phyloP scores from a whole-genome alignment of 2,113 vertebrate genomes.

The Oreocharis arfaki region DNA sequence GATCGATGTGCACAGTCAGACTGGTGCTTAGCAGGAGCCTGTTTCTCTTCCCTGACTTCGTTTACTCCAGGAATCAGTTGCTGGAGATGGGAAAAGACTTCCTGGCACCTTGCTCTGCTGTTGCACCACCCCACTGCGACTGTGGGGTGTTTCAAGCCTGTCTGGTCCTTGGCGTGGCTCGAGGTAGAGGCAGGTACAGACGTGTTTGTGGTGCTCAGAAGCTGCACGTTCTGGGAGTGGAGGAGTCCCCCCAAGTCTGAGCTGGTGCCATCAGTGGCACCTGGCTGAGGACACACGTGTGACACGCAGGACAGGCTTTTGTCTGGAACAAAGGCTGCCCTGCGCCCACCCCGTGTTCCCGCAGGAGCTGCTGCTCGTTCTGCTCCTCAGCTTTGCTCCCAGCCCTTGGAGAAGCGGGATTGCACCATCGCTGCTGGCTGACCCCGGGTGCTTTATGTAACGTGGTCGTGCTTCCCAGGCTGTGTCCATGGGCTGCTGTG shows the following conservation, averaged over 20 bases:
- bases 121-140: not conserved
- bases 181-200: not conserved
- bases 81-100: not conserved
- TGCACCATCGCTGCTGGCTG: not conserved
- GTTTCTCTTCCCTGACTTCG: not conserved
- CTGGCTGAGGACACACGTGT: not conserved
- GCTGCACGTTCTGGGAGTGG: not conserved
- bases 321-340: not conserved
- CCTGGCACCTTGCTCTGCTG: not conserved
- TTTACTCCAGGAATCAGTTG: not conserved
- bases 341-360: rapidly evolving
- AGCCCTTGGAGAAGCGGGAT: not conserved
- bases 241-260: not conserved
- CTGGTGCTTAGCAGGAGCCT: not conserved
- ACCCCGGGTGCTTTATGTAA: not conserved
- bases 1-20: not conserved
- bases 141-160: not conserved
- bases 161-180: not conserved
- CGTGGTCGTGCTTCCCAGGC: not conserved
- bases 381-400: not conserved
- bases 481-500: not conserved
- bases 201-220: not conserved
- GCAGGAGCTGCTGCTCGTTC: not conserved
- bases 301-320: not conserved
- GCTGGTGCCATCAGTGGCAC: not conserved